Evolutionary conservation across 2,113 vertebrate species (phyloP).

Genomic region (Alaudala cheleensis): DNA sequence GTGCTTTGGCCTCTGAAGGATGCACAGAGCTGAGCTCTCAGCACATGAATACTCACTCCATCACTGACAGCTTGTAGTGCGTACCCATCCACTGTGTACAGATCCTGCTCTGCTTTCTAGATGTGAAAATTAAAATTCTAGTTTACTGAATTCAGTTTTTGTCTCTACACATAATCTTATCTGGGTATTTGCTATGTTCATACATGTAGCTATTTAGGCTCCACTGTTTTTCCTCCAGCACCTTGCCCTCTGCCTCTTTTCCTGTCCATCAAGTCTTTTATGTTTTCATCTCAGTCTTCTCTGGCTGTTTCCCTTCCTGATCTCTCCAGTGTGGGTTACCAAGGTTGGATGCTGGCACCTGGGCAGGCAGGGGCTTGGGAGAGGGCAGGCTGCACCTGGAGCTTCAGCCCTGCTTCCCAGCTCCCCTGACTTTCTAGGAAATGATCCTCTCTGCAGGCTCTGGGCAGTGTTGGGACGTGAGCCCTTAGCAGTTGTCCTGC

Average conservation of each 20-base stretch:
- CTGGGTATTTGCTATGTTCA: neutral
- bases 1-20: neutral
- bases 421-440: neutral
- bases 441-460: neutral
- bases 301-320: neutral
- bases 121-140: neutral
- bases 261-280: neutral
- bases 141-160: neutral
- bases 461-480: fast-evolving
- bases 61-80: neutral
- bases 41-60: fast-evolving
- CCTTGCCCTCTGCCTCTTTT: neutral
- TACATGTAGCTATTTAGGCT: neutral
- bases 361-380: constrained; percentile 35
- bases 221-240: fast-evolving
- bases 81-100: neutral
- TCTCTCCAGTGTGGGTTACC: fast-evolving
- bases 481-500: neutral
- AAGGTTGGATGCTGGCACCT: fast-evolving
- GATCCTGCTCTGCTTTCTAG: neutral
- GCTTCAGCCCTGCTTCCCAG: neutral
- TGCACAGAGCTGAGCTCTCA: neutral
- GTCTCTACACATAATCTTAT: fast-evolving
- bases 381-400: constrained; percentile 45
- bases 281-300: neutral